phyloP scores from a whole-genome alignment of 2,113 vertebrate genomes.

The Anolis carolinensis region DNA sequence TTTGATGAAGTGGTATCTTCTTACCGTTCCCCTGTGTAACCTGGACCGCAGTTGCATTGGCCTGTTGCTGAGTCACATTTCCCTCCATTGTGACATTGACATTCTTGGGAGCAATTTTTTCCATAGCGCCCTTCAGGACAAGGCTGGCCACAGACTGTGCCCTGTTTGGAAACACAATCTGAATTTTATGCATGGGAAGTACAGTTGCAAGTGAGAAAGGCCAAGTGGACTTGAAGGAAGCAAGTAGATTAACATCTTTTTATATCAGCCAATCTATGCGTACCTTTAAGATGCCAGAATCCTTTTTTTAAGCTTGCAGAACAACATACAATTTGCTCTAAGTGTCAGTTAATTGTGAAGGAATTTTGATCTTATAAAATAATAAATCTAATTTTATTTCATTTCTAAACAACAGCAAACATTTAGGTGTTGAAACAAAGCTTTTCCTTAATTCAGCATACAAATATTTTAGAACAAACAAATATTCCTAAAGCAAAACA shows the following conservation, averaged over 20 bases:
- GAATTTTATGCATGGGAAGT: slow-evolving; percentile 46
- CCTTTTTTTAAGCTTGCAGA: slow-evolving; percentile 17
- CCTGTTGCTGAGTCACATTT: slow-evolving; percentile 82
- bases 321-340: not conserved
- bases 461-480: not conserved
- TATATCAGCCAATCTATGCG: not conserved
- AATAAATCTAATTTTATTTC: slow-evolving; percentile 50
- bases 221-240: slow-evolving; percentile 14
- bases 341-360: not conserved
- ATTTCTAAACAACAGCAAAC: slow-evolving; percentile 40
- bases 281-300: slow-evolving; percentile 41
- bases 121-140: slow-evolving; percentile 92
- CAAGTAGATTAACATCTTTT: slow-evolving; percentile 27
- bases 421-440: slow-evolving; percentile 27
- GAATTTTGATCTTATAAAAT: slow-evolving; percentile 46
- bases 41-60: slow-evolving; percentile 89
- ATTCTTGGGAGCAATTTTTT: slow-evolving; percentile 93
- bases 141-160: slow-evolving; percentile 94
- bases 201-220: slow-evolving; percentile 26
- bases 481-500: slow-evolving; percentile 14
- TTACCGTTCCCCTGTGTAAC: slow-evolving; percentile 92
- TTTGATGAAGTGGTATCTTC: slow-evolving; percentile 37
- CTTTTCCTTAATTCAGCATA: slow-evolving; percentile 40
- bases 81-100: slow-evolving; percentile 95
- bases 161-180: slow-evolving; percentile 77